These are phyloP conservation scores for Nymphalis c-album DNA, from an alignment of 2,888 invertebrate species.

Conservation along the genomic window DNA sequence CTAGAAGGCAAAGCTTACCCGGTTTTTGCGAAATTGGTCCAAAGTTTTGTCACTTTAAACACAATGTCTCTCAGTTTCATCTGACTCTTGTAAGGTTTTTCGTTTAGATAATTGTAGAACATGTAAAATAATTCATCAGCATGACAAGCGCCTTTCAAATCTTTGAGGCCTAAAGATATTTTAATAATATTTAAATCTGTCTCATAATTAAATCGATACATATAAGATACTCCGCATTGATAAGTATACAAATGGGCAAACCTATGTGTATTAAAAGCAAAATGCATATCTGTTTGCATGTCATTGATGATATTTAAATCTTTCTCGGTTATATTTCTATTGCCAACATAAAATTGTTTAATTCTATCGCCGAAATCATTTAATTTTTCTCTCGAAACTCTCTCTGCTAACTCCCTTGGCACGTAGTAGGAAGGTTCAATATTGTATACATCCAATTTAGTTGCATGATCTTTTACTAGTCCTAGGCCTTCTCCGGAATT, in stretches of 20 bases:
- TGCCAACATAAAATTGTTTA: conserved; percentile 48
- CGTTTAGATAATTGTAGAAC: conserved; percentile 60
- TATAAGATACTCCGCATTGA: conserved; percentile 43
- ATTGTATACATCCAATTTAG: conserved; percentile 49
- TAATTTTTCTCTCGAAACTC: conserved; percentile 44
- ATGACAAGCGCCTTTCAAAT: conserved; percentile 65
- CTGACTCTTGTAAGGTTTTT: conserved; percentile 52
- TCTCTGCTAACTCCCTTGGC: conserved; percentile 52
- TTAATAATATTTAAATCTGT: conserved; percentile 59
- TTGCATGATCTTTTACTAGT: conserved; percentile 44
- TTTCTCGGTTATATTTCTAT: conserved; percentile 45
- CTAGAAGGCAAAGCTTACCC: conserved; percentile 51
- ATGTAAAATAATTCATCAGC: conserved; percentile 75
- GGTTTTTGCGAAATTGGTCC: conserved; percentile 69
- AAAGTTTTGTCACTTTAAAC: conserved; percentile 51
- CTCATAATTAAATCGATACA: conserved; percentile 58
- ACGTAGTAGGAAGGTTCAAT: conserved; percentile 51
- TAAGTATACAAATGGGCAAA: conserved; percentile 52
- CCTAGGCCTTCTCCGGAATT: conserved; percentile 60
- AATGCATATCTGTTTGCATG: conserved; percentile 53
- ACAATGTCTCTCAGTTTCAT: conserved; percentile 55
- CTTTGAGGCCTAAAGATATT: conserved; percentile 39
- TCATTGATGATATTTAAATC: conserved; percentile 45
- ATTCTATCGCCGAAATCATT: conserved; percentile 53
- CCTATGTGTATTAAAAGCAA: conserved; percentile 52